Conservation (phyloP, 2,888 invertebrate genomes). For the Leucoptera coffeella region DNA sequence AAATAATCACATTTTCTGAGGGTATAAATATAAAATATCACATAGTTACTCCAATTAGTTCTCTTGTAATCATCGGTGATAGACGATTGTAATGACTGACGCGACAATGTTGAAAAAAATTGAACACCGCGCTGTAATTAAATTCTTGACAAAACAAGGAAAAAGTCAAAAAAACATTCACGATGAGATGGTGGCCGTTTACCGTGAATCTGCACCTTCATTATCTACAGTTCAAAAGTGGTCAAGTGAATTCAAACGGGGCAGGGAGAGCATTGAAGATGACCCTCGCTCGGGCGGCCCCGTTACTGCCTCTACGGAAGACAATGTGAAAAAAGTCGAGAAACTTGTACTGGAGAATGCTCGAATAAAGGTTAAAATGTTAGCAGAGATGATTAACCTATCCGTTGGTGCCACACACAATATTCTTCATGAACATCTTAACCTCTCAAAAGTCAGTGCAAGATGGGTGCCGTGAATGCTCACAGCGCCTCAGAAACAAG, state of each 20-base stretch:
- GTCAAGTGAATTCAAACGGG: slow-evolving; percentile 1
- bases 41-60: too few species aligned
- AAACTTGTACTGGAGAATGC: slow-evolving; percentile 6
- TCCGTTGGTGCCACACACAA: too few species aligned
- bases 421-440: too few species aligned
- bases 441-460: too few species aligned
- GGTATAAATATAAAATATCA: too few species aligned
- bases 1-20: too few species aligned
- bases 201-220: slow-evolving; percentile 1
- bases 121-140: slow-evolving; percentile 2
- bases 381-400: too few species aligned
- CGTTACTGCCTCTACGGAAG: slow-evolving; percentile 5
- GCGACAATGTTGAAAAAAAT: slow-evolving; percentile 13
- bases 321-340: slow-evolving; percentile 6
- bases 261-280: slow-evolving; percentile 1
- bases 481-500: too few species aligned
- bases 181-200: slow-evolving; percentile 1
- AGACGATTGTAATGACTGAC: too few species aligned
- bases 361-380: slow-evolving; percentile 4
- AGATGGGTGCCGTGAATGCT: too few species aligned
- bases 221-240: slow-evolving; percentile 2
- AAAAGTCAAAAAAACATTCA: slow-evolving; percentile 6
- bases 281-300: slow-evolving; percentile 2
- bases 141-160: neutral
- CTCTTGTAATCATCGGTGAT: too few species aligned